Conservation (phyloP, 2,797 vertebrate genomes). For the Rallus crepitans region DNA sequence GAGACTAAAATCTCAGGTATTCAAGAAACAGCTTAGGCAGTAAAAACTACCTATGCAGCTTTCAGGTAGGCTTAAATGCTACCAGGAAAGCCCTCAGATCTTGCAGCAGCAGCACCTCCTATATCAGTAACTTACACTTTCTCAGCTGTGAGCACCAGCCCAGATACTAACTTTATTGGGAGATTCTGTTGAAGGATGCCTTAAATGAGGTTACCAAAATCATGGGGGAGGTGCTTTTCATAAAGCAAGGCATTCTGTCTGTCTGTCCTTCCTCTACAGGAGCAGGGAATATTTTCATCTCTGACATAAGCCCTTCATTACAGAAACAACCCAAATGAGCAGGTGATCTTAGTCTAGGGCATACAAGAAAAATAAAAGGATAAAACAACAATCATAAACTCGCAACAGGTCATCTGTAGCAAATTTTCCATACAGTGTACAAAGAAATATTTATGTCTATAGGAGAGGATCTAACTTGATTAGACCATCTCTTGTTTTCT, state of each 20-base stretch:
- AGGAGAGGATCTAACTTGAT: background rate
- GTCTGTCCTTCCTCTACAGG: background rate
- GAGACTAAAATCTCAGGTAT: background rate
- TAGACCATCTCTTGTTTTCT: background rate
- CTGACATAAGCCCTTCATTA: background rate
- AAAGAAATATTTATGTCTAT: background rate
- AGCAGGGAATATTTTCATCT: background rate
- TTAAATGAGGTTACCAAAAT: background rate
- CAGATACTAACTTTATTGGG: background rate
- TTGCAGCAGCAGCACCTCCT: background rate
- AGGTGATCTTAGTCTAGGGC: background rate
- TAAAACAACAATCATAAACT: background rate
- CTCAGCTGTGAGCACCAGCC: background rate
- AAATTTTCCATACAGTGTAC: rapidly evolving
- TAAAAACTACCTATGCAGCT: background rate
- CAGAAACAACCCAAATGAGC: background rate
- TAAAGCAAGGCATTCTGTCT: background rate
- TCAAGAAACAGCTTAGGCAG: background rate
- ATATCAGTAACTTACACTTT: background rate
- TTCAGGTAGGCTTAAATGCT: background rate
- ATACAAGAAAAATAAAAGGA: background rate
- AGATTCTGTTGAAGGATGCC: background rate
- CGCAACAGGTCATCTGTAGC: background rate
- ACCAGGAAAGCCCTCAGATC: background rate
- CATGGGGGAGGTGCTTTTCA: background rate